These are phyloP conservation scores for Ganaspis brasiliensis DNA, from an alignment of 2,888 invertebrate species.

Conservation along the genomic window DNA sequence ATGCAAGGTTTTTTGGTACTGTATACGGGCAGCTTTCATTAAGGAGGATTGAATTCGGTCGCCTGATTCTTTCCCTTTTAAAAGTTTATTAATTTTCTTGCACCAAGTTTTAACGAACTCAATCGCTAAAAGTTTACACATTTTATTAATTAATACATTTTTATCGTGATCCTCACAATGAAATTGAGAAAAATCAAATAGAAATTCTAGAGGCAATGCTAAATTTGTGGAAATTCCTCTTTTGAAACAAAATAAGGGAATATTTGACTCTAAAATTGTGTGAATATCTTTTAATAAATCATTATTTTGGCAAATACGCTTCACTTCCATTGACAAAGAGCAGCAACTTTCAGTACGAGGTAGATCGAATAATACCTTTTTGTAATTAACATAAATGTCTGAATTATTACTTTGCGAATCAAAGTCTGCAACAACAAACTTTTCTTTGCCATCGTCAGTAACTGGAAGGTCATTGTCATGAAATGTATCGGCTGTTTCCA, in stretches of 20 bases:
- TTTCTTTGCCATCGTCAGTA: too few relatives aligned
- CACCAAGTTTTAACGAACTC: not conserved
- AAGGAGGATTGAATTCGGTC: not conserved
- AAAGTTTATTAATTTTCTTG: not conserved
- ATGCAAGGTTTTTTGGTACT: not conserved
- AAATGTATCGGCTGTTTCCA: too few relatives aligned
- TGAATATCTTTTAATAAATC: not conserved
- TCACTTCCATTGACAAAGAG: not conserved
- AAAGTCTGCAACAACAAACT: too few relatives aligned
- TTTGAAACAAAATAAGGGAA: not conserved
- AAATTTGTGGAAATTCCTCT: not conserved
- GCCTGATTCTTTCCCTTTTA: not conserved
- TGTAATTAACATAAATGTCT: too few relatives aligned
- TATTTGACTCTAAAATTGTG: not conserved
- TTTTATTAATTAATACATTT: not conserved
- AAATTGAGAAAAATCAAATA: not conserved
- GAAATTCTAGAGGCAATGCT: not conserved
- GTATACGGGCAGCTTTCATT: not conserved
- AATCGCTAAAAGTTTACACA: not conserved
- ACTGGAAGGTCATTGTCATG: too few relatives aligned
- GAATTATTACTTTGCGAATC: too few relatives aligned
- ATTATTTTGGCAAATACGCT: not conserved
- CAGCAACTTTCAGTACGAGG: not conserved
- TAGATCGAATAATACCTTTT: too few relatives aligned
- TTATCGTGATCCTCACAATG: not conserved